Conservation (phyloP, 2,113 vertebrate species). For the Rhinopomastus cyanomelas region DNA sequence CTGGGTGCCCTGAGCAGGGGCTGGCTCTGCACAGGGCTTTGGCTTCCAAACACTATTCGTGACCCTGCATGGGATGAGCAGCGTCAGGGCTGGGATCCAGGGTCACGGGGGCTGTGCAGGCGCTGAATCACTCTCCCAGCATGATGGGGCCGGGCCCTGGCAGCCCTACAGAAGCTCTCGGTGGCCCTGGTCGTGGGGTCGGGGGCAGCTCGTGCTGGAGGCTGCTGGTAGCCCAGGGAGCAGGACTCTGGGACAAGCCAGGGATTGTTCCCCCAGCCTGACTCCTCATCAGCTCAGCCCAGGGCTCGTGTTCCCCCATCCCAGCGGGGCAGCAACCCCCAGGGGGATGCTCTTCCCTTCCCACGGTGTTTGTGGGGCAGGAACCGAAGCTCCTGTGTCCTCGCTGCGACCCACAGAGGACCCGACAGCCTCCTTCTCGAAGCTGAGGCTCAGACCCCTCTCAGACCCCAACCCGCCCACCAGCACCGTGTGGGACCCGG, state of each 20-base stretch:
- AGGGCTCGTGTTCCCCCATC: not conserved
- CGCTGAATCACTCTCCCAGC: fast-evolving
- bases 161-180: not conserved
- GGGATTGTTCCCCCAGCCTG: conserved; percentile 26
- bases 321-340: not conserved
- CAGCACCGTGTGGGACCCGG: too few relatives aligned
- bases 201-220: not conserved
- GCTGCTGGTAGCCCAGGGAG: not conserved
- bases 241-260: conserved; percentile 21
- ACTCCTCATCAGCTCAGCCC: not conserved
- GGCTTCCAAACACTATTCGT: not conserved
- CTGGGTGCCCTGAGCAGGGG: not conserved
- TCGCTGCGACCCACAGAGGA: not conserved
- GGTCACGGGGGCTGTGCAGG: not conserved
- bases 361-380: not conserved
- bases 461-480: too few relatives aligned
- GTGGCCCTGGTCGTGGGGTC: not conserved
- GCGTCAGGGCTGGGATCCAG: not conserved
- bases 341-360: not conserved
- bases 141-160: not conserved
- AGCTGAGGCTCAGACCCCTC: too few relatives aligned
- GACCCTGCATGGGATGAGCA: not conserved
- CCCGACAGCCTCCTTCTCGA: not conserved
- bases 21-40: not conserved
- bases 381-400: not conserved